phyloP scores from a whole-genome alignment of 2,888 invertebrate genomes.

The Crematogaster levior region DNA sequence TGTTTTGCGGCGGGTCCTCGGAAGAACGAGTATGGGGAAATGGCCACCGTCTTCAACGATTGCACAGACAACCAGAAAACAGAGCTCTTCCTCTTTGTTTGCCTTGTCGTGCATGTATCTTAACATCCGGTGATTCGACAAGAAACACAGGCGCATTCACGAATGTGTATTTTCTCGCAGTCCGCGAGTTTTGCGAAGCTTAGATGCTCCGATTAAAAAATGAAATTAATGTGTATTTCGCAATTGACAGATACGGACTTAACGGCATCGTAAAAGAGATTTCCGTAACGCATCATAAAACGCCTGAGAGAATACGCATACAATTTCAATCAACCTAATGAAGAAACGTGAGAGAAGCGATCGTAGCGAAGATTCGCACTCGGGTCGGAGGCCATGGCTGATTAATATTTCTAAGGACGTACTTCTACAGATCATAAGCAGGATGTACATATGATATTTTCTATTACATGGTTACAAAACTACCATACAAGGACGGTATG shows the following conservation, averaged over 20 bases:
- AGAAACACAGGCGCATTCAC: background rate
- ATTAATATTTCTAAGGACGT: slow-evolving; percentile 43
- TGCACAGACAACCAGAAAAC: slow-evolving; percentile 1
- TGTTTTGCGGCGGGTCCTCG: slow-evolving; percentile 16
- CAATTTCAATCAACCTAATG: slow-evolving; percentile 26
- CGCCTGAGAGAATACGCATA: slow-evolving; percentile 6
- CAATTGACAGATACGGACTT: background rate
- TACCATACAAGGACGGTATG: slow-evolving; percentile 4
- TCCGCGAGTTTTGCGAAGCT: background rate
- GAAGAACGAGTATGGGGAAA: slow-evolving; percentile 7
- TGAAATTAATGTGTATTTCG: slow-evolving; percentile 4
- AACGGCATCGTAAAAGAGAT: slow-evolving; percentile 5
- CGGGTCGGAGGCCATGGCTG: slow-evolving; percentile 33
- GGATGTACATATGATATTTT: background rate
- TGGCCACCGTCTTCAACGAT: slow-evolving; percentile 7
- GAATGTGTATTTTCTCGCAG: background rate
- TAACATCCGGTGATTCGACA: slow-evolving; percentile 4
- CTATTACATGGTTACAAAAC: slow-evolving; percentile 21
- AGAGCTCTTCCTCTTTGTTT: background rate
- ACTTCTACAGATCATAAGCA: slow-evolving; percentile 5
- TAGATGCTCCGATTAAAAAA: background rate
- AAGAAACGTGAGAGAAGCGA: slow-evolving; percentile 21
- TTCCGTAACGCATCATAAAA: slow-evolving; percentile 28
- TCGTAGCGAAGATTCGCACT: slow-evolving; percentile 1
- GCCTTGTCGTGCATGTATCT: background rate